Base-by-base conservation (phyloP, 1,140 invertebrate species). In the Drosophila albomicans region DNA sequence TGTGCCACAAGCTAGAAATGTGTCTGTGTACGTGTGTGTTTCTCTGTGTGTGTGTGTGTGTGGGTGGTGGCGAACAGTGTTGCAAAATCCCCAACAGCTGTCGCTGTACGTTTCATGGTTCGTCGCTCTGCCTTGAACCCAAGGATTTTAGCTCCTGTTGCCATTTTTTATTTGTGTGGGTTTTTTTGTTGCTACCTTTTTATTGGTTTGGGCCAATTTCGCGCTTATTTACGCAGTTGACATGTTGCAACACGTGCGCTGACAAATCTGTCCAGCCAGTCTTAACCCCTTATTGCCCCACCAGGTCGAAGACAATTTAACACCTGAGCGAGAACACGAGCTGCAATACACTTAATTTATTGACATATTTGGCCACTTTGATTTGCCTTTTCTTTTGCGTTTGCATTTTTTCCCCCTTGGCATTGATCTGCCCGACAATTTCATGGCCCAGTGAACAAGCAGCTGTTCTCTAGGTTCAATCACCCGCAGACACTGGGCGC, bases 201-300 rank as follows among this genome's bases (percentile, higher is more conserved):
- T 32, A 62, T 64, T 54, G 5, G 32, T 59, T 16, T 68, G 49
- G 70, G 75, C 75, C 81, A 85, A 79, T 89, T 81, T 88, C 71
- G 75, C 81, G 85, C 62, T 79, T 88, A 81, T 79, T 89, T 81
- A 85, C 86, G 75, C 82, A 78, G 70, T 73, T 81, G 82, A 86
- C 82, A 79, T 73, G 70, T 78, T 81, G 79, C 85, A 89, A 85
- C 85, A 88, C 78, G 85, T 88, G 85, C 79, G 68, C 71, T 73
- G 79, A 79, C 79, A 86, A 73, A 87, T 85, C 79, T 81, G 73
- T 63, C 46, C 62, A 49, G 49, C 41, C 45, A 45, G 15, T 54
- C 20, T 68, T 66, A 71, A 88, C 81, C 84, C 84, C 77, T 62
- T 81, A 43, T 43, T 61, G 46, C 15, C 57, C 41, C 46, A 8